Base-by-base conservation (phyloP, 2,888 invertebrate species). In the Ectemnius continuus region DNA sequence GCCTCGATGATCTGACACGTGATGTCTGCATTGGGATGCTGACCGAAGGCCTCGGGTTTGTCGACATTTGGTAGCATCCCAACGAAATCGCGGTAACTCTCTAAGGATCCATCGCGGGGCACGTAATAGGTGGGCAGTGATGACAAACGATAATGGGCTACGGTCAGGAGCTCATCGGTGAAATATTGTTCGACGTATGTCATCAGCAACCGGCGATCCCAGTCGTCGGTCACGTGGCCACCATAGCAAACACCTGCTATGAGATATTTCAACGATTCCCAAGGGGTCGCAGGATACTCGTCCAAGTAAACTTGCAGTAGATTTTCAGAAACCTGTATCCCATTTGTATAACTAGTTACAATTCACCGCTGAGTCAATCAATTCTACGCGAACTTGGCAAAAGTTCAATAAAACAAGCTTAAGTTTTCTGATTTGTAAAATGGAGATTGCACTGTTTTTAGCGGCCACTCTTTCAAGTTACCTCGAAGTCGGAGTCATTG, bases 211-310 rank as follows among this genome's bases (percentile, higher is more conserved):
- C 97, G 92, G 76, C 95, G 92, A 87, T 94, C 94, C 94, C 94
- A 95, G 85, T 95, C 94, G 88, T 95, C 95, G 1, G 95, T 95
- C 84, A 95, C 94, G 89, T 97, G 96, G 0, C 97, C 97, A 46
- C 97, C 97, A 88, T 97, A 97, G 91, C 96, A 97, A 80, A 97
- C 96, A 82, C 95, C 96, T 0, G 97, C 96, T 88, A 97, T 96
- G 74, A 97, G 91, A 90, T 97, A 97, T 82, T 97, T 96, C 61
- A 97, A 91, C 0, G 97, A 97, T 85, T 97, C 97, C 97, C 97
- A 97, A 0, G 97, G 97, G 0, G 97, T 97, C 14, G 95, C 94
- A 6, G 88, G 86, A 90, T 97, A 97, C 87, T 97, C 96, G 84
- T 97, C 96, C 67, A 97, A 91, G 89, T 97, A 97, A 66, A 96